Evolutionary conservation across 2,797 vertebrate genomes (phyloP).

Genomic region (Pempheris klunzingeri): DNA sequence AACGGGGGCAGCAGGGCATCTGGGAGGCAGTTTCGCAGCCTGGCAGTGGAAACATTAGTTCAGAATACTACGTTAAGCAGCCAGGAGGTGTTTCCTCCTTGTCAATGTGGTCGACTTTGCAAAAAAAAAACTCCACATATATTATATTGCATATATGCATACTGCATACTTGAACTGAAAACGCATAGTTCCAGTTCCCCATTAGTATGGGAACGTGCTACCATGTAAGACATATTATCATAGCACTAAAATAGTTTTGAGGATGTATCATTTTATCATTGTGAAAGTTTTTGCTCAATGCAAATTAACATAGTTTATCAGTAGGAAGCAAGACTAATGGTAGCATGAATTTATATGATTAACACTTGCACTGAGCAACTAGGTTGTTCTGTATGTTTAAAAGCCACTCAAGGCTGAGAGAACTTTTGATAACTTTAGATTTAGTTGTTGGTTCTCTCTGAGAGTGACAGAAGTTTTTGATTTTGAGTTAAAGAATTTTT

Average conservation of each 20-base stretch:
- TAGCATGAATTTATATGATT: not conserved
- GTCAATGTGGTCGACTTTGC: not conserved
- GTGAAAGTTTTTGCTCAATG: not conserved
- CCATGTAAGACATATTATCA: not conserved
- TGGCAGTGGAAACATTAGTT: slow-evolving; percentile 1
- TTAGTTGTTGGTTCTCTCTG: slow-evolving; percentile 5
- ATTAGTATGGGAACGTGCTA: not conserved
- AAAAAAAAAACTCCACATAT: slow-evolving; percentile 25
- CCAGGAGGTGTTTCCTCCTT: slow-evolving; percentile 18
- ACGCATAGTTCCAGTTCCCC: not conserved
- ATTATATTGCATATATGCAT: not conserved
- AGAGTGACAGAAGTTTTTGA: not conserved
- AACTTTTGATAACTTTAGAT: not conserved
- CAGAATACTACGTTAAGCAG: slow-evolving; percentile 12
- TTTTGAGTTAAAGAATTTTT: not conserved
- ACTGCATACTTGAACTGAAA: slow-evolving; percentile 24
- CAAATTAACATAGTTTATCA: slow-evolving; percentile 1
- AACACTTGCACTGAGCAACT: not conserved
- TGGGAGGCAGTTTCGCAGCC: slow-evolving; percentile 25
- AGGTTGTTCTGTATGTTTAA: not conserved
- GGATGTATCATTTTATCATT: not conserved
- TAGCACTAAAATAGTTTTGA: not conserved
- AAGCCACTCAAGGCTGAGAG: not conserved
- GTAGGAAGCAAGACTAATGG: not conserved
- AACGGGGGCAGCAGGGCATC: slow-evolving; percentile 32